phyloP scores from a whole-genome alignment of 1,140 invertebrate genomes.

The Nylanderia fulva region DNA sequence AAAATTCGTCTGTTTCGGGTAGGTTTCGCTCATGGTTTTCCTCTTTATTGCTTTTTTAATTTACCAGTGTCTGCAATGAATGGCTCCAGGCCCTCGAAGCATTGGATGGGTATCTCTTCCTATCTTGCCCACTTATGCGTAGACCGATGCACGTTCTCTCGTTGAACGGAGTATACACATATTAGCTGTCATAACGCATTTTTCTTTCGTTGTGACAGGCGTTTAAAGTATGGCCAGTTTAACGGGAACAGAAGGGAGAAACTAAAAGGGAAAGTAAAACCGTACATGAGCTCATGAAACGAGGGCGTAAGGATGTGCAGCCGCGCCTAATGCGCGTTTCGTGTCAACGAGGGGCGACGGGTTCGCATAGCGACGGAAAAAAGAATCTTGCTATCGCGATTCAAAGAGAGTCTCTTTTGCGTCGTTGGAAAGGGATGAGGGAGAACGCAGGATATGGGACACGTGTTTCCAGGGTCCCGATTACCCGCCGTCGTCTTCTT shows the following conservation, averaged over 20 bases:
- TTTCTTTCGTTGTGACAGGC: slow-evolving; percentile 32
- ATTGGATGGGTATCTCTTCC: no score
- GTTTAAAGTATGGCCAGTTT: slow-evolving; percentile 60
- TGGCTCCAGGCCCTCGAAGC: no score
- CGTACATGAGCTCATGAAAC: slow-evolving; percentile 33
- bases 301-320: slow-evolving; percentile 77
- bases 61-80: no score
- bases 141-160: no score
- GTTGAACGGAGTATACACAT: no score
- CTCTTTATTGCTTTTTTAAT: no score
- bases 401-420: slow-evolving; percentile 58
- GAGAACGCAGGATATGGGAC: slow-evolving; percentile 75
- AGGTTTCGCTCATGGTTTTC: no score
- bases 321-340: slow-evolving; percentile 83
- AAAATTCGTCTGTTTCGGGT: no score
- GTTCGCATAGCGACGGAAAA: slow-evolving; percentile 70
- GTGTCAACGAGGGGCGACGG: slow-evolving; percentile 78
- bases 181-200: slow-evolving; percentile 67
- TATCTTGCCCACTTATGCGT: no score
- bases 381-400: slow-evolving; percentile 71
- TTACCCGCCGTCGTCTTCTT: slow-evolving; percentile 79
- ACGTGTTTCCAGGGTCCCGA: slow-evolving; percentile 83
- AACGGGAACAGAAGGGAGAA: background rate
- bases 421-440: background rate
- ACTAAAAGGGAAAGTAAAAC: background rate